Base-by-base conservation (phyloP, 2,888 invertebrate genomes). In the Pollenia angustigena region DNA sequence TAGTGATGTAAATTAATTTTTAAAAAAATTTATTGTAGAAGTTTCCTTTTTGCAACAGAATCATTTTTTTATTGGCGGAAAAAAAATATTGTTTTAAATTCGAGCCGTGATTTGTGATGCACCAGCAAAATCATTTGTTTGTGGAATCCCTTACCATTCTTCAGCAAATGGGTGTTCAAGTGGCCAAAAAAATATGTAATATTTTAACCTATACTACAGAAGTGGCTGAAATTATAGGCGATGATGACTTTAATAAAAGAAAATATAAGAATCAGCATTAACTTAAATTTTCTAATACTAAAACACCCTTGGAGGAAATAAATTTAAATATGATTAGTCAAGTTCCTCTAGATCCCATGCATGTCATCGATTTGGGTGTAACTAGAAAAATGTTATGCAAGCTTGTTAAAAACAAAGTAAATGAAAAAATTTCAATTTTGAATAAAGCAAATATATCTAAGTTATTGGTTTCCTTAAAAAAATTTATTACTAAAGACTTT, bases 321-420 rank as follows among this genome's bases (percentile, higher is more conserved):
- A 50, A 62, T 68, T 74, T 90, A 58, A 88, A 86, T 14, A 88
- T 90, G 88, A 85, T 90, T 12, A 79, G 88, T 11, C 85, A 81
- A 62, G 88, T 89, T 68, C 86, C 89, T 10, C 81, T 88, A n/a
- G 90, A 89, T 72, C 85, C 89, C 14, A 90, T 90, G 89, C 89
- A 90, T 72, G 60, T 88, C 8, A 82, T 88, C 66, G 90, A 90
- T 85, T 74, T 88, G 18, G 88, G 87, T 42, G 85, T 88, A 12
- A 85, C 69, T 50, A 78, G 66, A 52, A 88, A 84, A 62, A 78
- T 85, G 56, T 75, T 85, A 48, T 32, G 23, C 10, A 69, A 62
- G 69, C 50, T 85, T 68, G 32, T 81, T 0, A 23, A 81, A 66
- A 81, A 76, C 48, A 83, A 88, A 81, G 23, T 81, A 11, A n/a